Evolutionary conservation across 2,113 vertebrate species (phyloP), one percentile per base, ranked within the genome.

Genomic region (Xenotilapia leptura): DNA sequence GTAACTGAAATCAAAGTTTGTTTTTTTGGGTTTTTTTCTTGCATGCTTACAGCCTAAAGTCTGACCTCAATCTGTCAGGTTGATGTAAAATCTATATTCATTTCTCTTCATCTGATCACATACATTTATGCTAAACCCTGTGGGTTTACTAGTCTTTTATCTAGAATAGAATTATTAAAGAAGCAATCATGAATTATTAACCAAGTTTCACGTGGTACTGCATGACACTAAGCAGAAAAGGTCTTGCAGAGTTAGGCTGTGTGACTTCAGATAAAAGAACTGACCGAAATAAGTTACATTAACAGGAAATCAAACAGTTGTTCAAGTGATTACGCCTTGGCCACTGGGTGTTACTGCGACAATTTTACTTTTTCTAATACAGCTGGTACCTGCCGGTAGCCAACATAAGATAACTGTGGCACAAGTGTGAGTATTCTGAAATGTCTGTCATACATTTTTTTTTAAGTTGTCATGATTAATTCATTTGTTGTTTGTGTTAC

Each of bases 11-110:
- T 68, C 56, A 56, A 83, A 70, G 58, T 89, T 65, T n/a, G 17
- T 0, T n/a, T 65, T 65, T 36, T 65, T 12, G 6, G 0, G 0
- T 3, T 19, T 62, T 62, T 91, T 82, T 73, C 81, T 86, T 77
- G 84, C 47, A 87, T 36, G 81, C 73, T 79, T 31, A 5, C 26
- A 80, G 82, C 73, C 86, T 82, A 36, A 36, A 82, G 82, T 88
- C 83, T 86, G 92, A 91, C 90, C 93, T 86, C 49, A 91, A 90
- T 89, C 84, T 92, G 92, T 93, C 90, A 93, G 79, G 75, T 80
- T 82, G 68, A 83, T 85, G 79, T 79, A 65, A 83, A 89, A 90
- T 84, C 80, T 79, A 79, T 79, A 88, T 89, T 88, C 23, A 87
- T 88, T 81, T 53, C 75, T 81, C 84, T 54, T 77, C 56, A 55